Evolutionary conservation across 2,888 invertebrate genomes (phyloP).

Genomic region (Biston stratarius): DNA sequence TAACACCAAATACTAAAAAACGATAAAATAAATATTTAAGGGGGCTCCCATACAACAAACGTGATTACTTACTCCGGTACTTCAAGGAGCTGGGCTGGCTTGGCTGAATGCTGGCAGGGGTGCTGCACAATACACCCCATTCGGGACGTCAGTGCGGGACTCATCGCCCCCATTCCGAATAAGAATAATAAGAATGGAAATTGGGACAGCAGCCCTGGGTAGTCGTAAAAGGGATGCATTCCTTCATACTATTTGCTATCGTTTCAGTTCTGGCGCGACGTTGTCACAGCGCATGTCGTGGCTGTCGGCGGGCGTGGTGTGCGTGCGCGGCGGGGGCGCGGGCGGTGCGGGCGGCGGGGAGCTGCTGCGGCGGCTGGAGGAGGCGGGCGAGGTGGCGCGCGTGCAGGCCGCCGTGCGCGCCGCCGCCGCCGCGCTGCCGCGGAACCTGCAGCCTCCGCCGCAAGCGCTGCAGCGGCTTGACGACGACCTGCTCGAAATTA

Average conservation of each 20-base stretch:
- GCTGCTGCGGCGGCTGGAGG: constrained; percentile 94
- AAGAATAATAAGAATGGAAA: no score
- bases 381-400: constrained; percentile 96
- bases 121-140: no score
- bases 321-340: constrained; percentile 94
- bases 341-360: constrained; percentile 89
- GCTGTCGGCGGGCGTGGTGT: constrained; percentile 97
- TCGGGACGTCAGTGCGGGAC: no score
- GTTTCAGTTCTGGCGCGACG: constrained; percentile 89
- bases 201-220: no score
- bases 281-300: constrained; percentile 95
- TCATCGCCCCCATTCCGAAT: no score
- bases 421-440: constrained; percentile 68
- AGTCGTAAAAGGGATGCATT: no score
- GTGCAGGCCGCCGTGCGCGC: constrained; percentile 91
- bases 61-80: no score
- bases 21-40: no score
- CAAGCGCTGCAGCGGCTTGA: constrained; percentile 91
- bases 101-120: no score
- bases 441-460: constrained; percentile 87
- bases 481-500: constrained; percentile 93
- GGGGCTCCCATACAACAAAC: no score
- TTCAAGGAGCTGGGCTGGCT: no score
- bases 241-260: background rate
- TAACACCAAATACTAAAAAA: no score